Percentiles rank a stretch among this genome's conserved stretches.
Conservation (phyloP, 2,113 vertebrate species). For the Anolis carolinensis region DNA sequence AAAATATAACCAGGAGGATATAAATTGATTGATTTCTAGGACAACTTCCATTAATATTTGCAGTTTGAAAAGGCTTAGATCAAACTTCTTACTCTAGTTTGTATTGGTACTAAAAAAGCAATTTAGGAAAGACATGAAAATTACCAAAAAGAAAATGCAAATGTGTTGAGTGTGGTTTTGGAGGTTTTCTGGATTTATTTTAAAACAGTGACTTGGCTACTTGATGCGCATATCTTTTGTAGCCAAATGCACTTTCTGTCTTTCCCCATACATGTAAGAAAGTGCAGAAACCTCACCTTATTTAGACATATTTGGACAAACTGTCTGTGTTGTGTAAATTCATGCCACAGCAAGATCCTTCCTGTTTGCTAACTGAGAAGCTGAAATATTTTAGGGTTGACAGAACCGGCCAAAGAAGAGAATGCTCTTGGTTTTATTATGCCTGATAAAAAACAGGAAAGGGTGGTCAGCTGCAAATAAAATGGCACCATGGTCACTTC, state of each 20-base stretch:
- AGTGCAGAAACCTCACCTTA: conserved; percentile 11
- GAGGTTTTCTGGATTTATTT: background rate
- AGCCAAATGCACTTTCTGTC: background rate
- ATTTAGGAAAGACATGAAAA: background rate
- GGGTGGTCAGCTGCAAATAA: conserved; percentile 87
- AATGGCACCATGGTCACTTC: conserved; percentile 30
- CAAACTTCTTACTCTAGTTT: background rate
- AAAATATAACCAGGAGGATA: background rate
- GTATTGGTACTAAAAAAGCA: background rate
- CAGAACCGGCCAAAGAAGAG: conserved; percentile 84
- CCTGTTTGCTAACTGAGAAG: background rate
- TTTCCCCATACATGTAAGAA: conserved; percentile 34
- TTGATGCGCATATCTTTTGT: conserved; percentile 10
- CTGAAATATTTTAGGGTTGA: conserved; percentile 71
- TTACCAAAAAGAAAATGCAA: background rate
- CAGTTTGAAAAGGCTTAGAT: background rate
- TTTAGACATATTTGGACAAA: background rate
- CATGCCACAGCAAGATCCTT: conserved; percentile 24
- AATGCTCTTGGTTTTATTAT: conserved; percentile 78
- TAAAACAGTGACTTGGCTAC: background rate
- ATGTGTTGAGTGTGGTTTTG: background rate
- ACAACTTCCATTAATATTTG: background rate
- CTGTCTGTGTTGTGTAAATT: conserved; percentile 1
- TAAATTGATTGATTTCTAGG: background rate
- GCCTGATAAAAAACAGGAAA: conserved; percentile 88